Percentiles rank a stretch among this genome's conserved stretches.
These are phyloP conservation scores for Microcebus lehilahytsara DNA, from an alignment of 2,113 vertebrate genomes.

Conservation along the genomic window DNA sequence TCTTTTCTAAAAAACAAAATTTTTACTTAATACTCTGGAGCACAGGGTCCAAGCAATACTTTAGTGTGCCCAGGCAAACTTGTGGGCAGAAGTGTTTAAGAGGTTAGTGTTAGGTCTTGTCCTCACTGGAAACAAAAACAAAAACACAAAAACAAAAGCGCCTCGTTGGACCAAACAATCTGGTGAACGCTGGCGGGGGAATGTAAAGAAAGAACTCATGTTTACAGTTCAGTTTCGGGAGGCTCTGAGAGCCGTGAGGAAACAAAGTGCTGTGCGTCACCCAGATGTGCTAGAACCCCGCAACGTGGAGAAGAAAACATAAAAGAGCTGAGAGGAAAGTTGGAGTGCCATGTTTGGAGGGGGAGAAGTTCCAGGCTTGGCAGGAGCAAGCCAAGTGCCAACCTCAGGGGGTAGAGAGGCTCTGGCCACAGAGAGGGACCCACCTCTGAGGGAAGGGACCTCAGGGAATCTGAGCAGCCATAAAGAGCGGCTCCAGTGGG, in stretches of 20 bases:
- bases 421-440: neutral
- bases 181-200: neutral
- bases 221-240: neutral
- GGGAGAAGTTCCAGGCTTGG: neutral
- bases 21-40: neutral
- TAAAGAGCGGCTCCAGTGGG: neutral
- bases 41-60: constrained; percentile 42
- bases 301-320: neutral
- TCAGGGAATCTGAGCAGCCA: neutral
- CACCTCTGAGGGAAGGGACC: neutral
- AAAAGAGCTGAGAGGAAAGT: neutral
- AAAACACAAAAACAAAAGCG: constrained; percentile 46
- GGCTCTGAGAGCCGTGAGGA: neutral
- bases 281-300: neutral
- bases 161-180: neutral
- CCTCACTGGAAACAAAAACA: constrained; percentile 38
- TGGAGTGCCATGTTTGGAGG: neutral
- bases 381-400: neutral
- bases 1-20: neutral
- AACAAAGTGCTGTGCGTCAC: neutral
- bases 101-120: neutral
- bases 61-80: constrained; percentile 30
- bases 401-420: neutral
- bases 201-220: neutral
- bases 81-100: constrained; percentile 21